These are phyloP conservation scores for Canis aureus DNA, from an alignment of 2,113 vertebrate genomes.

Conservation along the genomic window DNA sequence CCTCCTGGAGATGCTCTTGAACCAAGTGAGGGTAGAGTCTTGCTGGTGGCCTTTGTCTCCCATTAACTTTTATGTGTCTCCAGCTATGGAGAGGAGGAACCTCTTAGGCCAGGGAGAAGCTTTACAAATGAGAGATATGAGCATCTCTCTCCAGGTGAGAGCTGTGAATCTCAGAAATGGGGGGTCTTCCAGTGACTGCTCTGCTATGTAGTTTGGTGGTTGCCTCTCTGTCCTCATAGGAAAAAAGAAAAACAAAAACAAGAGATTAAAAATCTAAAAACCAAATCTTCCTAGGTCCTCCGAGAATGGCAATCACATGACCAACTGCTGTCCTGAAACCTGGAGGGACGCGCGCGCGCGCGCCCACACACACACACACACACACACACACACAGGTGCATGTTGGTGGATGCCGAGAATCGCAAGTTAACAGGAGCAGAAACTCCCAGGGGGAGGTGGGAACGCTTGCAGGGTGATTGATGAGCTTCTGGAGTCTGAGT, in stretches of 20 bases:
- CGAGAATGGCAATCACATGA: background rate
- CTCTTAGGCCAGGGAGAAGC: background rate
- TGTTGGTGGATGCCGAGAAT: background rate
- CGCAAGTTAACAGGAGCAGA: rapidly evolving
- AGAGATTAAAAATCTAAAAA: background rate
- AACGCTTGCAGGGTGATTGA: background rate
- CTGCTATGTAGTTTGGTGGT: background rate
- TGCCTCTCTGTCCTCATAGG: background rate
- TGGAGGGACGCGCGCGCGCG: rapidly evolving
- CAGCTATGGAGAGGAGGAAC: background rate
- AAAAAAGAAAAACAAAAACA: background rate
- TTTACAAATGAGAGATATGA: background rate
- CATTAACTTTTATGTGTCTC: background rate
- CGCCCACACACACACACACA: background rate
- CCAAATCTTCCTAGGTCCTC: background rate
- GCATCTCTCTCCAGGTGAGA: too few relatives aligned
- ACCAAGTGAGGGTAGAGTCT: background rate
- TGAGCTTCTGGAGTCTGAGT: background rate
- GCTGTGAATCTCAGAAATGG: background rate
- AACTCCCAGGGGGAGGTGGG: background rate
- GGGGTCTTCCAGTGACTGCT: background rate
- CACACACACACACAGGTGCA: background rate
- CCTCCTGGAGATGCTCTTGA: rapidly evolving
- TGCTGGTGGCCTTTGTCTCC: background rate
- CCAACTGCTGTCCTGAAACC: background rate